Evolutionary conservation across 2,888 invertebrate species (phyloP), one percentile per base, ranked within the genome.

Genomic region (Ariolimax columbianus): DNA sequence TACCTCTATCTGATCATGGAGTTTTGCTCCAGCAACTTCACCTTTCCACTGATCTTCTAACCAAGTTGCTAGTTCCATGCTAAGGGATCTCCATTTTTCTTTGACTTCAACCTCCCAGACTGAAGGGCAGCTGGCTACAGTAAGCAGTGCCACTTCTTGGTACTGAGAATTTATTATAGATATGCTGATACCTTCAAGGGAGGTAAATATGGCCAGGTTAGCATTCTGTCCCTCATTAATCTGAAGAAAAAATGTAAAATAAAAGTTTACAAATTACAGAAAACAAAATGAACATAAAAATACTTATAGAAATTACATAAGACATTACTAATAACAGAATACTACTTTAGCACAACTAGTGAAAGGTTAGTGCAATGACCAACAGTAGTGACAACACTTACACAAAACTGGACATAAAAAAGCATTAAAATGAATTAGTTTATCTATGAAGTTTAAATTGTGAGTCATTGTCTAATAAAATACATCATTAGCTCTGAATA

Each of bases 51-150:
- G 96, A 88, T 97, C 97, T 93, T 97, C 97, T 77, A 97, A 95
- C 97, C 97, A 97, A 0, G 97, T 96, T 6, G 96, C 96, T 38
- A 97, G 93, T 90, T 97, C 97, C 51, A 97, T 95, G 0, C 96
- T 96, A 3, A 97, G 94, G 55, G 96, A 95, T 92, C 97, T 97
- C 97, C 97, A 97, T 91, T 96, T 96, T 89, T 96, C 96, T 33
- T 96, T 96, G 0, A 97, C 96, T 90, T 96, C 96, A 1, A 97
- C 96, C 93, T 97, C 97, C 97, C 97, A 97, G 86, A 96, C 95
- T 0, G 97, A 96, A 0, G 97, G 95, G 0, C 96, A 96, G 90
- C 96, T 96, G 0, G 95, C 95, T 36, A 97, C 89, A 88, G 96
- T 96, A 0, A 96, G 92, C 89, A 96, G 96, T 0, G 96, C 95